Conservation (phyloP, 2,888 invertebrate genomes). For the Ennomos fuscantarius region DNA sequence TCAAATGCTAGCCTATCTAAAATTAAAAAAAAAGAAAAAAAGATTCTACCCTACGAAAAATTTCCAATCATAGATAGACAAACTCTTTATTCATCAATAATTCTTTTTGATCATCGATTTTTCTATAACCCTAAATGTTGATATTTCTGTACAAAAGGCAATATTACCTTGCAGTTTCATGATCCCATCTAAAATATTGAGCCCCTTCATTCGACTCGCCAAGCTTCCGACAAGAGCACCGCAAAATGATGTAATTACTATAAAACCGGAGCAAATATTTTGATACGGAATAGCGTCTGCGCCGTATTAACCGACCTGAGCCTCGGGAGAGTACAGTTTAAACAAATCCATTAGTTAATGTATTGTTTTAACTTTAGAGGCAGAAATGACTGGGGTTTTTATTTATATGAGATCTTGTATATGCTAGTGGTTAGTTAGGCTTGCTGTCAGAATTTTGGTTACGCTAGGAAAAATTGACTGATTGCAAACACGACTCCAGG, state of each 20-base stretch:
- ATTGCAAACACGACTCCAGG: too few species aligned
- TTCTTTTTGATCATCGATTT: too few species aligned
- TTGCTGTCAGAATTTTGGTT: too few species aligned
- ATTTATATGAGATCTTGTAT: too few species aligned
- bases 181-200: background rate
- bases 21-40: too few species aligned
- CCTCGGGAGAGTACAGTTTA: slow-evolving; percentile 54
- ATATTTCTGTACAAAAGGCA: background rate
- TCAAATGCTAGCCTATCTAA: too few species aligned
- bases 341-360: slow-evolving; percentile 63
- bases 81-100: too few species aligned
- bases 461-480: too few species aligned
- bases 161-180: background rate
- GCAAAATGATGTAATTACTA: slow-evolving; percentile 73
- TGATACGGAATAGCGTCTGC: slow-evolving; percentile 66
- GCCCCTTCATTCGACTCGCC: slow-evolving; percentile 26
- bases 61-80: too few species aligned
- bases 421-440: too few species aligned
- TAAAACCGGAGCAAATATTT: slow-evolving; percentile 81
- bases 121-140: background rate
- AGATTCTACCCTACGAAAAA: too few species aligned
- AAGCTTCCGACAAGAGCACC: slow-evolving; percentile 26
- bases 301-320: slow-evolving; percentile 60
- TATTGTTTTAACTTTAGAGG: slow-evolving; percentile 21
- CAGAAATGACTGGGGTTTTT: too few species aligned